Evolutionary conservation across 2,113 vertebrate genomes (phyloP).

Genomic region (Calidris pygmaea): DNA sequence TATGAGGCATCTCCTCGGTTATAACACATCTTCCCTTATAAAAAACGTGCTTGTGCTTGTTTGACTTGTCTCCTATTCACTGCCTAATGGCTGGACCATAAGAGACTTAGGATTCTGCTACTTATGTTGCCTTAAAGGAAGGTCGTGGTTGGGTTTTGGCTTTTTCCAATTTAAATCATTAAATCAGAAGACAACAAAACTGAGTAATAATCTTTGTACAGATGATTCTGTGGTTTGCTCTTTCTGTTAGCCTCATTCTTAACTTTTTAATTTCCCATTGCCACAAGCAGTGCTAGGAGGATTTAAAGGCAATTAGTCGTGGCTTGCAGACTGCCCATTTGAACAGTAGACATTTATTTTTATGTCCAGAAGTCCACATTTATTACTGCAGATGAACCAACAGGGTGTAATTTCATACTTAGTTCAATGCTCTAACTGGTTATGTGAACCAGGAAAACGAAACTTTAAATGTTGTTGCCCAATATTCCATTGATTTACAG

Average conservation of each 20-base stretch:
- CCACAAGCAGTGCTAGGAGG: background rate
- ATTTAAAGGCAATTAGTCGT: background rate
- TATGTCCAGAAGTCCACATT: background rate
- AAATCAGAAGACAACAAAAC: background rate
- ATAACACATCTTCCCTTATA: background rate
- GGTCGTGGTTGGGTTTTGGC: rapidly evolving
- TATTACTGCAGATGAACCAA: slow-evolving; percentile 2
- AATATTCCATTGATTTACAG: background rate
- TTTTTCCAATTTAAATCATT: background rate
- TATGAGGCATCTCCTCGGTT: background rate
- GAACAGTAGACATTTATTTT: background rate
- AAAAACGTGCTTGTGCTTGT: background rate
- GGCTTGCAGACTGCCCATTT: background rate
- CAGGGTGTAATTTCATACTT: background rate
- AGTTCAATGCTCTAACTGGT: background rate
- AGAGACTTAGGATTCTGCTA: background rate
- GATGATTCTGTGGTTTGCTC: background rate
- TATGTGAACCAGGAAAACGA: background rate
- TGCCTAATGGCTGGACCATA: background rate
- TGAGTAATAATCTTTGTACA: background rate
- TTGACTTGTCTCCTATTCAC: background rate
- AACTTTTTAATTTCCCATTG: background rate
- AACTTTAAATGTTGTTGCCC: background rate
- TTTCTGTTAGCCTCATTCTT: background rate
- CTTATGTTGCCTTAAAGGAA: background rate